phyloP scores from a whole-genome alignment of 2,797 vertebrate species.

The Acrocephalus scirpaceus region DNA sequence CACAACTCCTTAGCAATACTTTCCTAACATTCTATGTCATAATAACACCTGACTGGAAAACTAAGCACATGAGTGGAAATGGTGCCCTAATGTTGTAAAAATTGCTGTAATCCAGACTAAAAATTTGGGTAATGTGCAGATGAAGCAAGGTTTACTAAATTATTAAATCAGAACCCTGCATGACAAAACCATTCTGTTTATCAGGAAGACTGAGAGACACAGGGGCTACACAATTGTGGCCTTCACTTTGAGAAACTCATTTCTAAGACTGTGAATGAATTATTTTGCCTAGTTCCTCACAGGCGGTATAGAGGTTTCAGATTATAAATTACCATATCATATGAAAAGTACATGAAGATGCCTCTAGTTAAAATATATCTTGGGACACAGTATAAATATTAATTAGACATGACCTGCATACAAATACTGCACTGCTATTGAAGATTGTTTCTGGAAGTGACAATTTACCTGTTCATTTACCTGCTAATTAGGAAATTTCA shows the following conservation, averaged over 20 bases:
- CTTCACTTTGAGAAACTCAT: neutral
- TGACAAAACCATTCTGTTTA: neutral
- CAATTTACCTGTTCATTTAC: neutral
- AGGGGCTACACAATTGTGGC: neutral
- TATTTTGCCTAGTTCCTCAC: neutral
- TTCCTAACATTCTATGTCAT: neutral
- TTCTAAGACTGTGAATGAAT: neutral
- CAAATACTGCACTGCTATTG: neutral
- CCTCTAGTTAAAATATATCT: neutral
- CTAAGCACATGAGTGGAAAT: neutral
- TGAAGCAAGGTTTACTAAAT: neutral
- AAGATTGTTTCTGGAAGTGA: neutral
- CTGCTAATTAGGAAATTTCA: neutral
- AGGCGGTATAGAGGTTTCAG: neutral
- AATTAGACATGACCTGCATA: neutral
- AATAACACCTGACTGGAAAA: neutral
- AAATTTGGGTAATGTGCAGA: neutral
- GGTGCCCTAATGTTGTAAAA: neutral
- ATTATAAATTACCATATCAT: neutral
- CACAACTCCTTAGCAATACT: neutral
- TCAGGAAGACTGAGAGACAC: neutral
- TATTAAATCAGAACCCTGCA: neutral
- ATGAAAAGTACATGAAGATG: neutral
- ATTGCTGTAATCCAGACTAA: neutral
- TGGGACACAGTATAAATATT: neutral